Evolutionary conservation across 2,888 invertebrate genomes (phyloP).

Genomic region (Chrysolina haemoptera): DNA sequence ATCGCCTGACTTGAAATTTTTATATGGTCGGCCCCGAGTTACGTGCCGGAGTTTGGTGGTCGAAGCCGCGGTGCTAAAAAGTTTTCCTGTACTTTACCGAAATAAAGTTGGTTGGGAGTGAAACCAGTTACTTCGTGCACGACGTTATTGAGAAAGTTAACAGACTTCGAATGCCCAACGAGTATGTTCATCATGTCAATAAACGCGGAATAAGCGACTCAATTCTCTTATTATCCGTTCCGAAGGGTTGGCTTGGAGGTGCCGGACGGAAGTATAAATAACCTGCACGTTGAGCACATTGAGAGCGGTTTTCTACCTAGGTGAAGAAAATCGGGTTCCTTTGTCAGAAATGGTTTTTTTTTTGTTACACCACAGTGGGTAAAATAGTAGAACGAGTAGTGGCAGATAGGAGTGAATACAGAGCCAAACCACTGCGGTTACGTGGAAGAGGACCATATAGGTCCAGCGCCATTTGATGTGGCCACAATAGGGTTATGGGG

Average conservation of each 20-base stretch:
- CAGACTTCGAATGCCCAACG: conserved; percentile 16
- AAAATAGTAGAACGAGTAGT: no score
- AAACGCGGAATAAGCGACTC: neutral
- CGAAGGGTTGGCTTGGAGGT: neutral
- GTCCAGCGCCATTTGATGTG: no score
- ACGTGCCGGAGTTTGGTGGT: neutral
- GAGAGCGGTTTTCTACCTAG: neutral
- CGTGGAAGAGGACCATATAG: no score
- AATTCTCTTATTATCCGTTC: no score
- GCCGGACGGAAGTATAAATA: conserved; percentile 4
- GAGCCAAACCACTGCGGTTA: no score
- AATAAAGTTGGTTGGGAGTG: conserved; percentile 13
- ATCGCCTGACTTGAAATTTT: neutral
- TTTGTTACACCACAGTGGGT: neutral
- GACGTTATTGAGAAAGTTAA: conserved; percentile 2
- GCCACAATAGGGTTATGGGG: no score
- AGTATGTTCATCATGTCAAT: conserved; percentile 15
- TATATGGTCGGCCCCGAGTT: neutral
- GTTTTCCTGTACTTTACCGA: neutral
- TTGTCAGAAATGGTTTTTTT: neutral
- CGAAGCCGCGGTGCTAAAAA: neutral
- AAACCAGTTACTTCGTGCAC: conserved; percentile 6
- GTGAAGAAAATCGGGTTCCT: conserved; percentile 10
- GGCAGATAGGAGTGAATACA: no score
- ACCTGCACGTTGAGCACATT: neutral